Conservation (phyloP, 2,113 vertebrate genomes). For the Oxyruncus cristatus region DNA sequence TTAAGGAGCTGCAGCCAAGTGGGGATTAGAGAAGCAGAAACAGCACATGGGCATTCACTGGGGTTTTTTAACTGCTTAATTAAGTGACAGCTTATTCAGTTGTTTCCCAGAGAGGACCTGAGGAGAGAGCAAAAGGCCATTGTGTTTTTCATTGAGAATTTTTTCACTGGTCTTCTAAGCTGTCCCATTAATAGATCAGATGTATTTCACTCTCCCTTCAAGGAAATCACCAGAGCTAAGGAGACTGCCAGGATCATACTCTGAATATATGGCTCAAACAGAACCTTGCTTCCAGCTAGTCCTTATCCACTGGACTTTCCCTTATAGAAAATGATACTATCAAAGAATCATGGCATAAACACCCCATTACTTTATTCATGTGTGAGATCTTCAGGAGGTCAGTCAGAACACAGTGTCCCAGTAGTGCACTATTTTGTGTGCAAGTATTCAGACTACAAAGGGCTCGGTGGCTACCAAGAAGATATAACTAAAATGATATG, state of each 20-base stretch:
- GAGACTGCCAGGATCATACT: not conserved
- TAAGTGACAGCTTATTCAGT: not conserved
- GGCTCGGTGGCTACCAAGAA: not conserved
- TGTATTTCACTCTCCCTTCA: not conserved
- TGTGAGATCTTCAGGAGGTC: not conserved
- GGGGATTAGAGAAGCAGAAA: not conserved
- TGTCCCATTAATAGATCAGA: not conserved
- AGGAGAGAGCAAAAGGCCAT: not conserved
- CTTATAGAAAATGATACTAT: not conserved
- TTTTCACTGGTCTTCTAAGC: not conserved
- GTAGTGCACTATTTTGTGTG: not conserved
- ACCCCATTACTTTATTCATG: not conserved
- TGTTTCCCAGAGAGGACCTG: not conserved
- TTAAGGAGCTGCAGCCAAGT: not conserved
- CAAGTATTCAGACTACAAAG: not conserved
- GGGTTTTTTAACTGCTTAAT: not conserved
- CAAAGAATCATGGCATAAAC: not conserved
- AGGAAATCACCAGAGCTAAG: not conserved
- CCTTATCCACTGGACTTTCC: not conserved
- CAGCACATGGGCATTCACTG: not conserved
- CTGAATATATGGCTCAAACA: not conserved
- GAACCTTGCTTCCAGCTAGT: not conserved
- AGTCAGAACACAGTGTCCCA: not conserved
- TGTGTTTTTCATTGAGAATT: not conserved
- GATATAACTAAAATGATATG: not conserved